Evolutionary conservation across 2,113 vertebrate genomes (phyloP), one percentile per base, ranked within the genome.

Genomic region (Python bivittatus): DNA sequence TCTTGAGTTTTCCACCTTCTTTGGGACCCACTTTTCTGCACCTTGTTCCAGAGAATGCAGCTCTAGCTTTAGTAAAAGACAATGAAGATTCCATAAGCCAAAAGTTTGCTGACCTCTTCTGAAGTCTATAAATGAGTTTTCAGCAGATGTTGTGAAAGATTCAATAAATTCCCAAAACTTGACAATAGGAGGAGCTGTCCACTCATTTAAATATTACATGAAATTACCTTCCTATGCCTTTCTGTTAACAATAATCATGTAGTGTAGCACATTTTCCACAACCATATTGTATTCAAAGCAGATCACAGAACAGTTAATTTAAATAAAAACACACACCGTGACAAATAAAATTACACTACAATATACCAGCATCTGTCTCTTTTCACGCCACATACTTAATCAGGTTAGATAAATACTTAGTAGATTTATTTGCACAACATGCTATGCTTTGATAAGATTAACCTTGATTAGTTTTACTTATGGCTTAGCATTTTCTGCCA

Each of bases 131-230:
- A 53, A 79, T 53, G 72, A 20, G 33, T 38, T 79, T 79, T 90
- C n/a, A 93, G 86, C 79, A 91, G 96, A 96, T 92, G 93, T 20
- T 54, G 58, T 91, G 92, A 92, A 54, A 93, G 53, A 84, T 87
- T 44, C 92, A 52, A 88, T 54, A 90, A 95, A 95, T 97, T 96
- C 90, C 96, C 84, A 38, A 88, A 96, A 93, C 10, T 91, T 94
- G 93, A 96, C 98, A 97, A 97, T 94, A 98, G 98, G 97, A 96
- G 98, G 98, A 97, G 98, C 98, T 97, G 93, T 97, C 90, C 85
- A 94, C 97, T 97, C 96, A 95, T 96, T 91, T 91, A 95, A 92
- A n/a, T 83, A 44, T 20, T 53, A 44, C 88, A 88, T 23, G 11
- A 95, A 87, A n/a, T 58, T 91, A 54, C 93, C 93, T 94, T 92